Base-by-base conservation (phyloP, 2,888 invertebrate genomes). In the Lordiphosa fenestrarum region DNA sequence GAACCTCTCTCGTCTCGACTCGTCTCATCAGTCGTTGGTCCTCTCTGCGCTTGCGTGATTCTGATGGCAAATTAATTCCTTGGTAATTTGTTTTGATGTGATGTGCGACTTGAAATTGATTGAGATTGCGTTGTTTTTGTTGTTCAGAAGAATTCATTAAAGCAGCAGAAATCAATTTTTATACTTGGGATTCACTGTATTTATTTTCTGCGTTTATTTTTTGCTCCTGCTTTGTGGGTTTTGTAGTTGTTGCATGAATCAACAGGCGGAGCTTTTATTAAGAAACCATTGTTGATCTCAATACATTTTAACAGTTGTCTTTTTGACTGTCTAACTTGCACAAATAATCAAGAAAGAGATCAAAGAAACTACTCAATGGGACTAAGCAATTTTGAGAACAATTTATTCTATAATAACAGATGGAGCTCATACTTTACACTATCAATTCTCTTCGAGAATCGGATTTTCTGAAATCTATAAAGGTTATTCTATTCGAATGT, bases 1-100 rank as follows among this genome's bases (percentile, higher is more conserved):
- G 59, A 66, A 35, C 30, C 55, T 48, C 33, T 19, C 39, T 23
- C 49, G n/a, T 21, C 23, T 9, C 39, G 12, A 23, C 36, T 21
- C 35, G 41, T n/a, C 41, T 23, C 41, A 3, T 25, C 51, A 4
- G 25, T 50, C 15, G 6, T 10, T 13, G n/a, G n/a, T 6, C n/a
- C 56, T 30, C 19, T 72, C 65, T 85, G 77, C 85, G 78, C 74
- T 81, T 85, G 86, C 85, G 83, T 85, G 85, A 76, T 81, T 81
- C 77, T 76, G 73, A 72, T 77, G 75, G 73, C 81, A 85, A 87
- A 86, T 87, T 87, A 87, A 87, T 87, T 87, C 76, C 74, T 78
- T 85, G 72, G 86, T 86, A 87, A 87, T 87, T 86, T 87, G 84
- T 85, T 86, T 83, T 85, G 84, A 86, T 86, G 82, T 80, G 76